Evolutionary conservation across 2,888 invertebrate species (phyloP).

Genomic region (Trissolcus brochymenae): DNA sequence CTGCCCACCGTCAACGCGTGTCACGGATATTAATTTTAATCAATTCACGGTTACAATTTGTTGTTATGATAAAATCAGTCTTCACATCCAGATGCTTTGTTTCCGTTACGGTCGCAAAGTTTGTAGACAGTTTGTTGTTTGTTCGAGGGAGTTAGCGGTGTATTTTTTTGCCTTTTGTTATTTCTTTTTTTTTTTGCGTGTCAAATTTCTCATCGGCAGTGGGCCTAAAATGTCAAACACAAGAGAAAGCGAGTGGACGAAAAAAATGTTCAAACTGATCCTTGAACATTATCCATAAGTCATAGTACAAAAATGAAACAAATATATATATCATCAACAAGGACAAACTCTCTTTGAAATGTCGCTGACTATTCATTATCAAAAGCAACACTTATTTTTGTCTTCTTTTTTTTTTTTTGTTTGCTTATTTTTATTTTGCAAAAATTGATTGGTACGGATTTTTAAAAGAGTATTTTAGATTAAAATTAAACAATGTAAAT

Average conservation of each 20-base stretch:
- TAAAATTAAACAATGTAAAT: no score
- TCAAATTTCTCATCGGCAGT: no score
- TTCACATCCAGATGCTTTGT: neutral
- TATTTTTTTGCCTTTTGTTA: no score
- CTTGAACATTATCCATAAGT: constrained; percentile 36
- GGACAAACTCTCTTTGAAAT: constrained; percentile 46
- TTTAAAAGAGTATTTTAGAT: no score
- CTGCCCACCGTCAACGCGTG: neutral
- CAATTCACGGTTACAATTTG: constrained; percentile 4
- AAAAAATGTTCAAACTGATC: constrained; percentile 10
- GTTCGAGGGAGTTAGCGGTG: no score
- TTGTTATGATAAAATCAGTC: neutral
- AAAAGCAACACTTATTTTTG: neutral
- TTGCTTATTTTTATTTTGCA: neutral
- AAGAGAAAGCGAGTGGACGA: neutral
- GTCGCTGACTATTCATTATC: constrained; percentile 13
- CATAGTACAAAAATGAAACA: constrained; percentile 25
- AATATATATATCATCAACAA: constrained; percentile 25
- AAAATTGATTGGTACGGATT: no score
- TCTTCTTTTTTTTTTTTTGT: neutral
- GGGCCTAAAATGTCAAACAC: neutral
- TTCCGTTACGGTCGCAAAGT: no score
- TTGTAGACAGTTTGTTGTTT: no score
- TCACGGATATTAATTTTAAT: constrained; percentile 6
- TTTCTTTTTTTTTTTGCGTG: no score